These are phyloP conservation scores for Mythimna pallens DNA, from an alignment of 2,888 invertebrate species.

Conservation along the genomic window DNA sequence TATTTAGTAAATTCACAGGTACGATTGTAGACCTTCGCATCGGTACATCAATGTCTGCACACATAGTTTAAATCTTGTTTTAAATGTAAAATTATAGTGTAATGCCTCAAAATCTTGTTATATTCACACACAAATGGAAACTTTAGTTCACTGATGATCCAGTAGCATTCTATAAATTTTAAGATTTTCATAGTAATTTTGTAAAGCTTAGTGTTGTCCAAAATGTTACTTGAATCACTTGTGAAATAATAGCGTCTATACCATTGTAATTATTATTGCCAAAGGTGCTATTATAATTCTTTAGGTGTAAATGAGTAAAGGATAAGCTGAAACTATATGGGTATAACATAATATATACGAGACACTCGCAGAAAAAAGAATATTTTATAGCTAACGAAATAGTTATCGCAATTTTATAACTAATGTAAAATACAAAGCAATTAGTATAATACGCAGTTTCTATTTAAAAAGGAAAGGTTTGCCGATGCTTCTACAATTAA, in stretches of 20 bases:
- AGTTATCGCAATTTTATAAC: constrained; percentile 1
- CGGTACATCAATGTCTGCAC: constrained; percentile 37
- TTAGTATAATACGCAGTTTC: constrained; percentile 2
- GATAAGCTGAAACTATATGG: constrained; percentile 17
- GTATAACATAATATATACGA: background rate
- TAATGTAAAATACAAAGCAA: constrained; percentile 18
- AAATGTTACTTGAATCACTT: background rate
- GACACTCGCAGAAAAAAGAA: background rate
- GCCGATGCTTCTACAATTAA: no score
- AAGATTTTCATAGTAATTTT: background rate
- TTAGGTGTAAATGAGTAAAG: constrained; percentile 40
- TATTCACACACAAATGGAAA: constrained; percentile 14
- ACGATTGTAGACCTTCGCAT: background rate
- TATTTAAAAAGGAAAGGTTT: background rate
- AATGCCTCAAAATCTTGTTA: constrained; percentile 12
- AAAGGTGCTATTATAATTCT: constrained; percentile 61
- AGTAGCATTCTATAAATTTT: background rate
- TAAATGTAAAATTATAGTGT: constrained; percentile 10
- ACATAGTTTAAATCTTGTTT: constrained; percentile 10
- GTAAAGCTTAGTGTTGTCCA: no score
- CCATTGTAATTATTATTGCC: constrained; percentile 39
- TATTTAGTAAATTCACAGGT: constrained; percentile 16
- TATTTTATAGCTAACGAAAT: background rate
- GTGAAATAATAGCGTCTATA: constrained; percentile 16
- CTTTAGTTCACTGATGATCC: constrained; percentile 20